A percentile compares a stretch with the other conserved stretches of the same genome.
phyloP scores from a whole-genome alignment of 1,140 invertebrate genomes.

The Hyles vespertilio region DNA sequence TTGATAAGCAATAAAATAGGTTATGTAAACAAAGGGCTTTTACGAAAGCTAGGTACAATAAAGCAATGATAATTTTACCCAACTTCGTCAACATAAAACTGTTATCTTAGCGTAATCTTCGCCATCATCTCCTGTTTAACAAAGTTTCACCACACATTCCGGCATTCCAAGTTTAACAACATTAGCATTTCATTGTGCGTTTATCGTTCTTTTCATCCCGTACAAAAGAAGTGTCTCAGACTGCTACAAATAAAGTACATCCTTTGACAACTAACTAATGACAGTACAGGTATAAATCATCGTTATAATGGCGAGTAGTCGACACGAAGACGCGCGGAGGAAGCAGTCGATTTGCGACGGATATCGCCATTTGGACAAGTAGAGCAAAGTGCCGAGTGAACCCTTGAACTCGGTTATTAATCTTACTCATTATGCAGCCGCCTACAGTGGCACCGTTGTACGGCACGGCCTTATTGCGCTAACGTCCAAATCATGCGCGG shows the following conservation, averaged over 20 bases:
- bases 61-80: too few relatives aligned
- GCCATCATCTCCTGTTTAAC: too few relatives aligned
- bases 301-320: constrained; percentile 55
- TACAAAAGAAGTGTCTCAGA: neutral
- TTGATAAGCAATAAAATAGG: too few relatives aligned
- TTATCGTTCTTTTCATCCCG: too few relatives aligned
- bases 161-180: too few relatives aligned
- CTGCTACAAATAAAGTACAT: constrained; percentile 53
- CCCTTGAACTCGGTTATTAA: constrained; percentile 14
- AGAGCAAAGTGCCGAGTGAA: constrained; percentile 28
- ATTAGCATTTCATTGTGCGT: too few relatives aligned
- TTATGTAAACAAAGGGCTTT: too few relatives aligned
- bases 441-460: constrained; percentile 6
- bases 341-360: constrained; percentile 70
- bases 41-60: too few relatives aligned
- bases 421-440: constrained; percentile 13
- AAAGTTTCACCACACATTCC: too few relatives aligned
- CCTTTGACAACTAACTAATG: constrained; percentile 62
- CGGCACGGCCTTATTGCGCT: neutral
- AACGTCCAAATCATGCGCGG: constrained; percentile 1
- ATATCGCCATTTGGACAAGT: constrained; percentile 63
- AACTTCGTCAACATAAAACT: too few relatives aligned
- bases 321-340: constrained; percentile 53
- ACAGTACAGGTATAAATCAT: constrained; percentile 72
- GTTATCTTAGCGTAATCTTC: too few relatives aligned